phyloP scores from a whole-genome alignment of 2,888 invertebrate species.

The Galerucella calmariensis region DNA sequence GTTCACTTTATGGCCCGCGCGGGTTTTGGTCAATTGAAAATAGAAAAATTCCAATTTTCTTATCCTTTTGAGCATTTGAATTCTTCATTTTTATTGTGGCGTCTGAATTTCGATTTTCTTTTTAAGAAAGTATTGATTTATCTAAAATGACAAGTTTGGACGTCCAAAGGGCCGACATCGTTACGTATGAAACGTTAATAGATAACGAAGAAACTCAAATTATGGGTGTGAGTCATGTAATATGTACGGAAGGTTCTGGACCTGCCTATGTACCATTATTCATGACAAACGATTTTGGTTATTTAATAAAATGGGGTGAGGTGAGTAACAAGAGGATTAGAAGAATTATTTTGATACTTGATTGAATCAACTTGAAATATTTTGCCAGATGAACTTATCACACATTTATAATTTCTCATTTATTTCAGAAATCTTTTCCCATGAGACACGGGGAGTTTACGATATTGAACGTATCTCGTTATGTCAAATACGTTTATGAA shows the following conservation, averaged over 20 bases:
- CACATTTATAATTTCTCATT: not conserved
- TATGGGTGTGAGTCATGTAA: slow-evolving; percentile 79
- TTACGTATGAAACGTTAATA: slow-evolving; percentile 80
- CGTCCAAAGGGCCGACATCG: slow-evolving; percentile 75
- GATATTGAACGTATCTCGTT: slow-evolving; percentile 75
- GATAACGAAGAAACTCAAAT: slow-evolving; percentile 82
- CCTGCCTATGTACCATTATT: slow-evolving; percentile 77
- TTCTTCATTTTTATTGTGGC: not conserved
- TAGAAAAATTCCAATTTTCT: no score
- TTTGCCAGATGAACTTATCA: not conserved
- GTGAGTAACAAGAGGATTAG: slow-evolving; percentile 59
- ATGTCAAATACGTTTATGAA: slow-evolving; percentile 79
- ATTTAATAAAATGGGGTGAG: slow-evolving; percentile 80
- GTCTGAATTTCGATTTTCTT: slow-evolving; percentile 33
- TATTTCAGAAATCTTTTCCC: slow-evolving; percentile 78
- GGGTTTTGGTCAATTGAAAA: no score
- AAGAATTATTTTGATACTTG: not conserved
- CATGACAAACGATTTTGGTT: slow-evolving; percentile 78
- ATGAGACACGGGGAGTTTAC: slow-evolving; percentile 84
- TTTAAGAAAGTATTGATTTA: slow-evolving; percentile 75
- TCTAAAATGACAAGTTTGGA: slow-evolving; percentile 74
- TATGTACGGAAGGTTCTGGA: slow-evolving; percentile 73
- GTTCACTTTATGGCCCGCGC: no score
- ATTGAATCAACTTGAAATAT: not conserved
- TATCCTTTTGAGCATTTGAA: not conserved